Conservation (phyloP, 1,140 invertebrate species). For the Riptortus pedestris region DNA sequence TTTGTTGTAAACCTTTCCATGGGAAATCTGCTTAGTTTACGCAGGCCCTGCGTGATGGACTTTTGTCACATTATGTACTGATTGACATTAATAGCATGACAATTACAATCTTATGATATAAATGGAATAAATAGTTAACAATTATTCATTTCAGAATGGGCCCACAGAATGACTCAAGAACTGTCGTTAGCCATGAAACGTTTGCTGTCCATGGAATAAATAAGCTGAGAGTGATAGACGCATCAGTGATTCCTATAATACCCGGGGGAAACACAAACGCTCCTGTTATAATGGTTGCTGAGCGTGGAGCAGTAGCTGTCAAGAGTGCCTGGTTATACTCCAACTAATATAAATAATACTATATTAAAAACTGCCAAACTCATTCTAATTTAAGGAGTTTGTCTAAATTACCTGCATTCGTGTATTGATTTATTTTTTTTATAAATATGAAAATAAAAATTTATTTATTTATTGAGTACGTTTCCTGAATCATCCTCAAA, state of each 20-base stretch:
- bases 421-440: neutral
- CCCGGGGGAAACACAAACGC: conserved; percentile 37
- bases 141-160: neutral
- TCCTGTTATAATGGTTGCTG: conserved; percentile 37
- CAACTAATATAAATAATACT: neutral
- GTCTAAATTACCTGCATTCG: neutral
- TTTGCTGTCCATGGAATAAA: neutral
- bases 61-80: too few relatives aligned
- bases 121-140: too few relatives aligned
- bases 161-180: neutral
- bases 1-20: too few relatives aligned
- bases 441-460: too few relatives aligned
- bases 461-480: too few relatives aligned
- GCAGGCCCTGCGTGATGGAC: too few relatives aligned
- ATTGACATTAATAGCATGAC: too few relatives aligned
- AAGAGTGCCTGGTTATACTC: conserved; percentile 29
- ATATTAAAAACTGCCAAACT: neutral
- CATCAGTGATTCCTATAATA: conserved; percentile 40
- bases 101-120: too few relatives aligned
- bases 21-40: too few relatives aligned
- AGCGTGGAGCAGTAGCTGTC: conserved; percentile 35
- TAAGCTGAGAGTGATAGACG: conserved; percentile 38
- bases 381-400: neutral
- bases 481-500: too few relatives aligned
- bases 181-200: neutral